Conservation (phyloP, 1,140 invertebrate species). For the Maconellicoccus hirsutus region DNA sequence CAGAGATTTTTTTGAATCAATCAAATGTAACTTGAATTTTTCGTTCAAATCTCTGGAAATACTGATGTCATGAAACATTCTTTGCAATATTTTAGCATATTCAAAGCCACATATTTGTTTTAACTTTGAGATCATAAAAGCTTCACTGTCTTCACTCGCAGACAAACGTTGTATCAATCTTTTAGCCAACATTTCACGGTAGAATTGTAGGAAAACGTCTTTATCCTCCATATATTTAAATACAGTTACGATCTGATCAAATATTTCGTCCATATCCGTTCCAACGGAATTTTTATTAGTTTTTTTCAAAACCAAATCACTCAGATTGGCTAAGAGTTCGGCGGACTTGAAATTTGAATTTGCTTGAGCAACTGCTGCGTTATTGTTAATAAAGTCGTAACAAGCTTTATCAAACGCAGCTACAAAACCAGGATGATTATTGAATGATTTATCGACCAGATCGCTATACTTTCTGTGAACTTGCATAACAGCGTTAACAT, state of each 20-base stretch:
- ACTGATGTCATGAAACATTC: conserved; percentile 98
- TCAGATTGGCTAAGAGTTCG: conserved; percentile 93
- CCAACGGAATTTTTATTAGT: conserved; percentile 97
- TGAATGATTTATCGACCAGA: conserved; percentile 85
- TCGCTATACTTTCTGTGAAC: conserved; percentile 98
- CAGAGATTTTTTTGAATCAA: conserved; percentile 51
- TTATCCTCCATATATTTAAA: conserved; percentile 99
- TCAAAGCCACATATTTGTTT: conserved; percentile 99
- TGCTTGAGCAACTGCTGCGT: conserved; percentile 80
- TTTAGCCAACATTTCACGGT: conserved; percentile 98
- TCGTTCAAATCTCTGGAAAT: conserved; percentile 96
- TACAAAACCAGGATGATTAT: conserved; percentile 94
- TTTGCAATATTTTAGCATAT: conserved; percentile 95
- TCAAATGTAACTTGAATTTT: conserved; percentile 66
- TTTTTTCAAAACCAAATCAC: conserved; percentile 94
- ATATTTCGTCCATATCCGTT: conserved; percentile 91
- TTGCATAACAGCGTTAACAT: conserved; percentile 92
- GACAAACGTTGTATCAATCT: conserved; percentile 94
- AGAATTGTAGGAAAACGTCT: conserved; percentile 99
- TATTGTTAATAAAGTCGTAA: conserved; percentile 93
- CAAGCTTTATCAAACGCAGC: conserved; percentile 95
- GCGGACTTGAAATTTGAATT: conserved; percentile 89
- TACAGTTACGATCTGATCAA: conserved; percentile 99
- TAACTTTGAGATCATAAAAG: conserved; percentile 98
- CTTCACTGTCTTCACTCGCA: conserved; percentile 96